Base-by-base conservation (phyloP, 1,140 invertebrate genomes). In the Orussus abietinus region DNA sequence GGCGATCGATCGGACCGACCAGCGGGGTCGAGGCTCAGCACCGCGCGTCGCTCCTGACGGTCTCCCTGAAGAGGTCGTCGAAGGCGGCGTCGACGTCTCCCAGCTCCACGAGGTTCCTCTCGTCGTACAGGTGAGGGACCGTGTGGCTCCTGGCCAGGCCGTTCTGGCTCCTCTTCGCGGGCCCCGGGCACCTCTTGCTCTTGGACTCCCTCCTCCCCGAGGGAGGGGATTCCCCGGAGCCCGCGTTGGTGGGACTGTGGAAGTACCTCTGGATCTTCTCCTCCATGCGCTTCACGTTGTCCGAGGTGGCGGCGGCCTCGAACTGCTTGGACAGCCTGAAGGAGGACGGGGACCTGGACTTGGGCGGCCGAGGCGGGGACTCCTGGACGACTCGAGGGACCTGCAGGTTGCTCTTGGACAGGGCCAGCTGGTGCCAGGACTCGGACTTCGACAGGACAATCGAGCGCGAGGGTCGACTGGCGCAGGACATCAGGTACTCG, bases 251-350 rank as follows among this genome's bases (percentile, higher is more conserved):
- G 10, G 61, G 41, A 10, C 53, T 63, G n/a, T 59, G 43, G 10
- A 91, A 87, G 58, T 88, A 91, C n/a, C 85, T 83, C 40, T 86
- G 84, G 26, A 92, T 82, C 3, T 87, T 87, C 21, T 79, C 77
- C 53, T 85, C 81, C 72, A 90, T 91, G 19, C 82, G 80, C 6
- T 77, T 73, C 5, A 89, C 66, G 43, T 82, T 80, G n/a, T 84
- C 80, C 37, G 82, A 83, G 5, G 80, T 76, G 39, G 88, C 80
- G 14, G 85, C 82, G 4, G 86, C 86, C 62, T 91, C 88, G 62
- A 77, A 91, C 45, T 90, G 81, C 51, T 79, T 71, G 0, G 86
- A 83, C 12, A 85, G 73, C 6, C 79, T 78, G 45, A 87, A 64
- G 3, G 82, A 75, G 44, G 86, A 82, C 51, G 83, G 83, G 0